Conservation (phyloP, 1,140 invertebrate species). For the Nasonia longicornis region DNA sequence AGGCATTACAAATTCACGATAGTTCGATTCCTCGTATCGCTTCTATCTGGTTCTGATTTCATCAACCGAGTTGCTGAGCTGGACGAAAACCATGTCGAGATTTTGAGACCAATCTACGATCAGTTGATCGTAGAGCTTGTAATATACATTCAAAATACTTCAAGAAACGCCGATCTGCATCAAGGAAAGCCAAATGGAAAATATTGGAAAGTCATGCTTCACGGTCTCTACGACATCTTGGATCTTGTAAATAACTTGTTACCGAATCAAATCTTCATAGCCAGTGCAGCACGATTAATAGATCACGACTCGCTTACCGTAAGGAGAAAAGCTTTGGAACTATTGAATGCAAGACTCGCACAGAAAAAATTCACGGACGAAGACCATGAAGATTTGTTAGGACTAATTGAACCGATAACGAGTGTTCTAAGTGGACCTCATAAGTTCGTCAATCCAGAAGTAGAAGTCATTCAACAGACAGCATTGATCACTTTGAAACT, state of each 20-base stretch:
- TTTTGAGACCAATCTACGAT: constrained; percentile 75
- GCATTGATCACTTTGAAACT: constrained; percentile 86
- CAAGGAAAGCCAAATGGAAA: constrained; percentile 73
- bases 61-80: constrained; percentile 74
- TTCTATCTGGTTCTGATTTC: constrained; percentile 77
- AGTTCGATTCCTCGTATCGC: constrained; percentile 77
- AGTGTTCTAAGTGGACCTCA: constrained; percentile 68
- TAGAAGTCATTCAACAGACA: constrained; percentile 81
- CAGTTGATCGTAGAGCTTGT: constrained; percentile 77
- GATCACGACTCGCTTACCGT: constrained; percentile 77
- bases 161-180: constrained; percentile 70
- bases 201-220: constrained; percentile 84
- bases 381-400: constrained; percentile 67
- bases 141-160: constrained; percentile 75
- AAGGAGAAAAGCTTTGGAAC: constrained; percentile 83
- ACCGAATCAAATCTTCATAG: constrained; percentile 81
- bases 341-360: constrained; percentile 84
- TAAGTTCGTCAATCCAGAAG: constrained; percentile 62
- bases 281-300: constrained; percentile 79
- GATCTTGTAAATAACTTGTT: constrained; percentile 83
- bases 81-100: constrained; percentile 61
- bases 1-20: constrained; percentile 85
- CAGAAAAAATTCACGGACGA: constrained; percentile 74
- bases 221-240: constrained; percentile 82
- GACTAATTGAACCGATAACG: constrained; percentile 74